phyloP scores from a whole-genome alignment of 2,888 invertebrate genomes.

The Stegophylla sp. region DNA sequence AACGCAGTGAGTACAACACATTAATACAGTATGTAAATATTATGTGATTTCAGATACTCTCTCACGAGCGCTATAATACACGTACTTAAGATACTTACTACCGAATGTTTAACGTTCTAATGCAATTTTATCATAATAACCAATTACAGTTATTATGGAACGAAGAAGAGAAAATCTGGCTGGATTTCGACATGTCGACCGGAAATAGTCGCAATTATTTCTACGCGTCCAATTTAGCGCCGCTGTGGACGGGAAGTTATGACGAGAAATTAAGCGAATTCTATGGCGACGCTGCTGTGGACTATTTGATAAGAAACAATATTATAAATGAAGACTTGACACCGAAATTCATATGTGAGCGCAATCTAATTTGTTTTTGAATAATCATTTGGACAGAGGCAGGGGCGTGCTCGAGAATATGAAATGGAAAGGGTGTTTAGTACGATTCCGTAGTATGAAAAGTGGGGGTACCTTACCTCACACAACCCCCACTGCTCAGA shows the following conservation, averaged over 20 bases:
- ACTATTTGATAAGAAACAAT: conserved; percentile 46
- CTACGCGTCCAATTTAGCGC: conserved; percentile 76
- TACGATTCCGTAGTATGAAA: too few relatives aligned
- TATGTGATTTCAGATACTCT: too few relatives aligned
- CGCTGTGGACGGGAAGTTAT: conserved; percentile 75
- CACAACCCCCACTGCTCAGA: too few relatives aligned
- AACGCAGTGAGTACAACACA: conserved; percentile 16
- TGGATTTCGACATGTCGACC: conserved; percentile 74
- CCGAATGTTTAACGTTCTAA: too few relatives aligned
- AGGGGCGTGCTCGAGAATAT: too few relatives aligned
- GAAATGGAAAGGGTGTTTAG: too few relatives aligned
- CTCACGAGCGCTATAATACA: too few relatives aligned
- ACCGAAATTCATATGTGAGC: conserved; percentile 47
- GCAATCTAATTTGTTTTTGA: too few relatives aligned
- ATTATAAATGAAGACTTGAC: conserved; percentile 42
- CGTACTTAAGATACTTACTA: too few relatives aligned
- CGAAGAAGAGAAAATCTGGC: conserved; percentile 78
- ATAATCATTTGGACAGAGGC: too few relatives aligned
- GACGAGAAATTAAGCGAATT: conserved; percentile 61
- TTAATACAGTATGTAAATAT: background rate
- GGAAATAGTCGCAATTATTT: conserved; percentile 69
- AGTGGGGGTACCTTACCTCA: too few relatives aligned
- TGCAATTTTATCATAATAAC: too few relatives aligned
- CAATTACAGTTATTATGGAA: conserved; percentile 75
- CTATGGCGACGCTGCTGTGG: conserved; percentile 41